Evolutionary conservation across 1,140 invertebrate species (phyloP), one percentile per base, ranked within the genome.

Genomic region (Drosophila kepulauana): DNA sequence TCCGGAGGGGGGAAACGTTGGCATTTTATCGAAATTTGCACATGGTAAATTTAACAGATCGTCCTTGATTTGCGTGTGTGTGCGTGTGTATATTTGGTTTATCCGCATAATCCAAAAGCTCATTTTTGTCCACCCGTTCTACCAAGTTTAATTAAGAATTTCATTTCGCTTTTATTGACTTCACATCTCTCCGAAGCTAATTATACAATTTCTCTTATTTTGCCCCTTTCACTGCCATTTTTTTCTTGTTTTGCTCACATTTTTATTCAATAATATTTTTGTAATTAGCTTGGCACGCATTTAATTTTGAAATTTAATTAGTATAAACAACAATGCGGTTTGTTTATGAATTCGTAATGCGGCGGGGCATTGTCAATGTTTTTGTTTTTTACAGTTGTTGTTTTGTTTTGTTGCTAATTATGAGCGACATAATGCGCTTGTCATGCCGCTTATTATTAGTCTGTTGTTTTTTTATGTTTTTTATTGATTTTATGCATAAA

Each of bases 271-370:
- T 77, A 61, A 75, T 76, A 79, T 79, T 86, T 80, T 70, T 72
- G 65, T 87, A 88, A 88, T 88, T 84, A 80, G 84, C 77, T 75
- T 68, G 84, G 73, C 67, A 76, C 67, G 57, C 61, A 70, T 84
- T 78, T 78, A 81, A 88, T 78, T 81, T 89, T 70, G 64, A 75
- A 89, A 88, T 89, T 88, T 89, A 88, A 88, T 88, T 88, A 84
- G 80, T 78, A 56, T 70, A 75, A 84, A 88, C 84, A 88, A 84
- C 54, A 71, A 67, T 65, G 85, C 61, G 84, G 84, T 75, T 80
- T 76, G 66, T 68, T 88, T 88, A 73, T 75, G 77, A 69, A 80
- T 80, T 72, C 66, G 73, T 72, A 82, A 80, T 74, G 56, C 59
- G 13, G 33, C 46, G 56, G 54, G 16, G 25, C 46, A 71, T 62